Base-by-base conservation (phyloP, 1,140 invertebrate genomes). In the Augochlora pura region DNA sequence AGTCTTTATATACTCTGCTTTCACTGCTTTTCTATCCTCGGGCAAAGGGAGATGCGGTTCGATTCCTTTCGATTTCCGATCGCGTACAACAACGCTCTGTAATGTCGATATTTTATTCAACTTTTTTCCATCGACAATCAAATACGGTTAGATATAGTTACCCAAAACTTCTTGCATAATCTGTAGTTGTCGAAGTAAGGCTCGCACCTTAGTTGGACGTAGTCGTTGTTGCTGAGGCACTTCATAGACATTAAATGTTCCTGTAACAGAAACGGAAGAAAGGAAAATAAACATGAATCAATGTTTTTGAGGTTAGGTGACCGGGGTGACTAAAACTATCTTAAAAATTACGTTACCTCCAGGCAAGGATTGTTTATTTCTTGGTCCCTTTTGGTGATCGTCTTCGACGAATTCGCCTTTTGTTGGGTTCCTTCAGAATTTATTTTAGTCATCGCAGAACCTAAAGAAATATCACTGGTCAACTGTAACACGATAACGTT, bases 21-120 rank as follows among this genome's bases (percentile, higher is more conserved):
- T 91, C 69, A 92, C 84, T 80, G 88, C 88, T 46, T 62, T 57
- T 67, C 90, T 67, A 3, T 92, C 90, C 39, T 89, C 90, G 0
- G 70, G 63, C 10, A 49, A 27, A 25, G 91, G 91, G 5, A 92
- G 12, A 10, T 32, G 2, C 14, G 91, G 91, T 21, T 5, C 59
- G 25, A 91, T 85, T 23, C 70, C 74, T 18, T 82, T 25, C 0
- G 0, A 7, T 38, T 23, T 83, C 16, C 91, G 85, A 0, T 85
- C 38, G 6, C 0, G 0, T 18, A 68, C 38, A 21, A 91, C 69
- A 0, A 12, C 16, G 18, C 8, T 25, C 90, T 91, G 60, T 54
- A 84, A 79, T 38, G 72, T 8, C 59, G 76, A 71, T 62, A 54
- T 42, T 9, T 59, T 25, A 4, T 59, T 14, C 12, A 2, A 10